A percentile compares a stretch with the other conserved stretches of the same genome.
Evolutionary conservation across 2,888 invertebrate genomes (phyloP).

Genomic region (Cylindroiulus punctatus): DNA sequence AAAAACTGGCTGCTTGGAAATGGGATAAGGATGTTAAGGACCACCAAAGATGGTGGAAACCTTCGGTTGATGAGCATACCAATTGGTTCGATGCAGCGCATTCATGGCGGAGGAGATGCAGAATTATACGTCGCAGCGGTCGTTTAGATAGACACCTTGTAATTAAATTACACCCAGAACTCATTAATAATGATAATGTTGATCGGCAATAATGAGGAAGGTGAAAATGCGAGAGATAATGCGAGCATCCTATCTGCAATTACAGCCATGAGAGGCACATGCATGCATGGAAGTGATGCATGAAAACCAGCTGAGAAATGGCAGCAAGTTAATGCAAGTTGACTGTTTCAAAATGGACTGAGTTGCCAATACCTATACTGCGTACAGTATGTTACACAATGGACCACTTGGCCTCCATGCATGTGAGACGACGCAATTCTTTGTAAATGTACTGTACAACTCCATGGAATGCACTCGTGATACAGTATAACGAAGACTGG

Average conservation of each 20-base stretch:
- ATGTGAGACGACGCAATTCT: too few relatives aligned
- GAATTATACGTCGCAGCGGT: background rate
- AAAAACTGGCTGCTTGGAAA: background rate
- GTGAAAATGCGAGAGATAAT: background rate
- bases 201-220: slow-evolving; percentile 40
- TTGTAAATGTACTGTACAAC: too few relatives aligned
- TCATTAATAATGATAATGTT: slow-evolving; percentile 43
- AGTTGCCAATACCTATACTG: too few relatives aligned
- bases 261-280: background rate
- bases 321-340: too few relatives aligned
- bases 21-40: slow-evolving; percentile 34
- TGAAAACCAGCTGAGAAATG: background rate
- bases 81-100: slow-evolving; percentile 34
- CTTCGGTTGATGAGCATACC: slow-evolving; percentile 10
- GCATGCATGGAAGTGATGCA: background rate
- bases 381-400: too few relatives aligned
- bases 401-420: too few relatives aligned
- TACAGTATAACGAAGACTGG: background rate
- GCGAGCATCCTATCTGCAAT: background rate
- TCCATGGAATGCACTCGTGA: background rate
- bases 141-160: slow-evolving; percentile 20
- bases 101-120: slow-evolving; percentile 37
- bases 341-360: too few relatives aligned
- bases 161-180: slow-evolving; percentile 45
- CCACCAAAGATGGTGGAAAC: slow-evolving; percentile 1